Base-by-base conservation (phyloP, 2,797 vertebrate genomes). In the Liparis tanakae region DNA sequence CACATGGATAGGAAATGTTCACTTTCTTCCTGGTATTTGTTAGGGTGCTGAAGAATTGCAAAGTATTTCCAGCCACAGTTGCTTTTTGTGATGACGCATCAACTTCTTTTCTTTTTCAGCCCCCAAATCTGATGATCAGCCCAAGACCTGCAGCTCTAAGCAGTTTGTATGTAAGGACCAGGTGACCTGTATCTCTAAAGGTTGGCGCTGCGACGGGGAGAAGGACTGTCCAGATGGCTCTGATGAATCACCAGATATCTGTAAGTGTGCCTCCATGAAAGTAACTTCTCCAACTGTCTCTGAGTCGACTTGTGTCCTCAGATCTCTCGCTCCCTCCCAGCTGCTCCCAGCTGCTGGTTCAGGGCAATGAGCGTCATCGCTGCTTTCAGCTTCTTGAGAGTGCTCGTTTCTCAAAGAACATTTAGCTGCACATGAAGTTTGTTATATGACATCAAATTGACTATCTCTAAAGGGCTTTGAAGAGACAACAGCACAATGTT, bases 91-190 rank as follows among this genome's bases (percentile, higher is more conserved):
- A 73, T 79, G 64, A 87, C 5, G 4, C 39, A 48, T 72, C 18
- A 62, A 79, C 67, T 85, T 65, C 84, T 67, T 56, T 80, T 53
- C 36, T 30, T 62, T 85, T 90, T 25, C 78, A 98, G 98, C 87
- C 87, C 94, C 96, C 72, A 91, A 90, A 89, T 20, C 75, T 8
- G 84, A 90, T 0, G 83, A 87, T 48, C 84, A 77, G 43, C 85
- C 90, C 53, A 98, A 96, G 92, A 99, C 97, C 15, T 99, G 98
- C 94, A 99, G 95, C 89, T 95, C 96, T n/a, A 99, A 97, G 92
- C 97, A 99, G 92, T 99, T 99, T 95, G 96, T 95, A 63, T 99
- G 98, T 85, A 97, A 96, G 93, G 98, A 99, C 92, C 96, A 97
- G 90, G 94, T 97, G 72, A 99, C 97, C 64, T 99, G 98, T 87